These are phyloP conservation scores for Melanargia galathea DNA, from an alignment of 2,888 invertebrate genomes.

Conservation along the genomic window DNA sequence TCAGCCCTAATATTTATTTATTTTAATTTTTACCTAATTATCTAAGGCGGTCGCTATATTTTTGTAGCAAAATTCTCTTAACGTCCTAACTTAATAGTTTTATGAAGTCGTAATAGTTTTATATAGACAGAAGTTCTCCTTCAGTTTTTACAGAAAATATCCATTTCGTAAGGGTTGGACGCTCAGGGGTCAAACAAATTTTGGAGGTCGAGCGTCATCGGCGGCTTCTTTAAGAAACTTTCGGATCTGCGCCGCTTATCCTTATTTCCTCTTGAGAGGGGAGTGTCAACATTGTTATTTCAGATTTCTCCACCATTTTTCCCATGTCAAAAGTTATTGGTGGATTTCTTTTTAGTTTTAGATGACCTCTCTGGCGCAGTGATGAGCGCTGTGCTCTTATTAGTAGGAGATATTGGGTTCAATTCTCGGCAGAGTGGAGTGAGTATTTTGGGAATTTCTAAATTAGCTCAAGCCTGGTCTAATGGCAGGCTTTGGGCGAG, in stretches of 20 bases:
- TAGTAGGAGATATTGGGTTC: background rate
- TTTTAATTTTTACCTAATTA: no score
- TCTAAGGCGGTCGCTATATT: no score
- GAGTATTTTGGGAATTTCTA: no score
- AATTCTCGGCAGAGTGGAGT: no score
- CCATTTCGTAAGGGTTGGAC: background rate
- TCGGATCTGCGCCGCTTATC: slow-evolving; percentile 1
- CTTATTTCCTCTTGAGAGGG: background rate
- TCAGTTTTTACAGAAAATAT: background rate
- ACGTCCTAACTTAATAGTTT: no score
- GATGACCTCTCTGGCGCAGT: background rate
- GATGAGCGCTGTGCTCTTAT: background rate
- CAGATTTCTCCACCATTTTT: background rate
- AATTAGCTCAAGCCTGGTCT: no score
- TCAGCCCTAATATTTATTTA: no score
- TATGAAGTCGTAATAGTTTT: no score
- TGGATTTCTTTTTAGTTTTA: background rate
- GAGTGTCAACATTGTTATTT: background rate
- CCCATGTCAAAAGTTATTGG: background rate
- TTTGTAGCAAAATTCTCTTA: no score
- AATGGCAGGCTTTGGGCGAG: no score
- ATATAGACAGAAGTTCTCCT: background rate
- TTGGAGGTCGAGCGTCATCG: background rate
- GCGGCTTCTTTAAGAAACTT: background rate
- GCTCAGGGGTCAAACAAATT: background rate